Conservation (phyloP, 1,140 invertebrate genomes). For the Trypoxylus dichotomus region DNA sequence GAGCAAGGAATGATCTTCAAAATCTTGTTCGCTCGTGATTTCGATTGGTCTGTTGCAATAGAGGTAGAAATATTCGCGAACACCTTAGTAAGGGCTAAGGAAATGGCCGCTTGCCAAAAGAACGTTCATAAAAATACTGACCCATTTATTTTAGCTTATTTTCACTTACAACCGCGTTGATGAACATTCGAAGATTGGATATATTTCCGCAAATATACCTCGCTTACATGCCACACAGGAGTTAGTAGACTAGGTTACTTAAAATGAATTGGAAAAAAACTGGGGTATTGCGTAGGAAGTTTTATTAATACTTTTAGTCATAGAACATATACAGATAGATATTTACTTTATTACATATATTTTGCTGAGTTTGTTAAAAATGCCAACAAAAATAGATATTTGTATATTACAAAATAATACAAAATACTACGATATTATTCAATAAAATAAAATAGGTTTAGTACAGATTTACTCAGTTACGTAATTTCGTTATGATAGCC, state of each 20-base stretch:
- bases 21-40: neutral
- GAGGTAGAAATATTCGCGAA: neutral
- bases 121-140: constrained; percentile 9
- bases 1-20: neutral
- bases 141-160: constrained; percentile 7
- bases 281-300: neutral
- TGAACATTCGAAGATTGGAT: neutral
- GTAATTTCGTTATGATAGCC: too few species aligned
- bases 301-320: too few species aligned
- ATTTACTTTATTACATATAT: too few species aligned
- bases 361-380: too few species aligned
- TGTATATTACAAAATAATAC: too few species aligned
- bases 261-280: neutral
- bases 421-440: too few species aligned
- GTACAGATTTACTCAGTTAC: too few species aligned
- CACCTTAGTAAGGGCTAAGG: constrained; percentile 1
- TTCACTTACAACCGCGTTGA: neutral
- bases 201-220: constrained; percentile 7
- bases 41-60: neutral
- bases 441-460: too few species aligned
- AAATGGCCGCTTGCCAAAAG: neutral
- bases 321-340: too few species aligned
- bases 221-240: neutral
- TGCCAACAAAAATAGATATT: too few species aligned
- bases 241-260: neutral